Percentiles rank a stretch among this genome's conserved stretches.
These are phyloP conservation scores for Zingel zingel DNA, from an alignment of 2,113 vertebrate species.

Conservation along the genomic window DNA sequence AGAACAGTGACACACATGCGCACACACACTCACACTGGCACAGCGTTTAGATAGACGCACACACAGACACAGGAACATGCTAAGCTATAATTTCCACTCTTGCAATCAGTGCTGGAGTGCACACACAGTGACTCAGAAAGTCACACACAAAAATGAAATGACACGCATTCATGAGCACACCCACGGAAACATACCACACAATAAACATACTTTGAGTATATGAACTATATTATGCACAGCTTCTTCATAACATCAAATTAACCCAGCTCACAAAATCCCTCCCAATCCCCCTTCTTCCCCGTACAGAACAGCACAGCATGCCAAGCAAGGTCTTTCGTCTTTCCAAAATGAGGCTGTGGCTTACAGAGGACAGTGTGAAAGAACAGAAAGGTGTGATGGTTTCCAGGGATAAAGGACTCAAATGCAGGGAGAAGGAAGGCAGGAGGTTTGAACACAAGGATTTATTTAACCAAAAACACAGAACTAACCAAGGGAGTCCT, in stretches of 20 bases:
- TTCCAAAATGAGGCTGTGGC: constrained; percentile 55
- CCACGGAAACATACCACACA: constrained; percentile 27
- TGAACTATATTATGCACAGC: constrained; percentile 31
- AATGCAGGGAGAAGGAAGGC: too few relatives aligned
- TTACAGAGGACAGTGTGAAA: constrained; percentile 35
- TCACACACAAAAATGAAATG: constrained; percentile 7
- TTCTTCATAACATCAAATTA: constrained; percentile 52
- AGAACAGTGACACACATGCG: constrained; percentile 41
- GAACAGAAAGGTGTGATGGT: constrained; percentile 53
- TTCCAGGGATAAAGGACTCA: too few relatives aligned
- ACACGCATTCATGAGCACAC: constrained; percentile 8
- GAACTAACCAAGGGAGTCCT: too few relatives aligned
- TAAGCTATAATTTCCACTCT: constrained; percentile 50
- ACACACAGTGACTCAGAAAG: constrained; percentile 29
- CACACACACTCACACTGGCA: constrained; percentile 2
- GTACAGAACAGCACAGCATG: constrained; percentile 9
- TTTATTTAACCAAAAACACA: too few relatives aligned
- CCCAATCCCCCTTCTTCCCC: neutral
- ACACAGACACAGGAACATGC: constrained; percentile 12
- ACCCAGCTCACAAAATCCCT: constrained; percentile 58
- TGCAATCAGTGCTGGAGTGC: neutral
- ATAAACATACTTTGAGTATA: constrained; percentile 11
- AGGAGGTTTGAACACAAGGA: too few relatives aligned
- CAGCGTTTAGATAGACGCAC: constrained; percentile 16
- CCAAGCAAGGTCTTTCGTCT: constrained; percentile 40